Base-by-base conservation (phyloP, 2,113 vertebrate species). In the Plectropomus leopardus region DNA sequence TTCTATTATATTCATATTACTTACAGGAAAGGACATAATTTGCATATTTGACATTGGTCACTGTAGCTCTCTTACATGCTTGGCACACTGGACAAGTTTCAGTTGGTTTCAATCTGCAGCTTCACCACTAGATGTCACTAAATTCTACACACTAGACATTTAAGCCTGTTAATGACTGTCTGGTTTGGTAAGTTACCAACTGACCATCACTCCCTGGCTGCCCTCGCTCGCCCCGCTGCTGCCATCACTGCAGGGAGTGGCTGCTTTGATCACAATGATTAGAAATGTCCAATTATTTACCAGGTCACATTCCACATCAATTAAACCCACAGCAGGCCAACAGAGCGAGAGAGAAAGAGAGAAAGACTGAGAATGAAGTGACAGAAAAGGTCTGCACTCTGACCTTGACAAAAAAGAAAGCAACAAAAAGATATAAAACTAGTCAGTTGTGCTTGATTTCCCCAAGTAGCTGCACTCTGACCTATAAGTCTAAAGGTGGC, bases 201-300 rank as follows among this genome's bases (percentile, higher is more conserved):
- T 76, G 84, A 63, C 51, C 73, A 53, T 17, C 42, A 16, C 47
- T 34, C 50, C 50, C 48, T 40, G 57, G 23, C 30, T 58, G 60
- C 51, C 72, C 54, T 40, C 11, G 36, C 10, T 0, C 11, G 8
- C 36, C 36, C 83, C 16, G 21, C 36, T 40, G 57, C 76, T 69
- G 75, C 74, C 76, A 53, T 88, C 76, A 73, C 54, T 53, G 57
- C 75, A 34, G 60, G 60, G 75, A 87, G 86, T 45, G 51, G 40
- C 71, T 30, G 65, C 82, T 95, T 93, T 93, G 94, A 93, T 94
- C 90, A 84, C 75, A 76, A 28, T 88, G 76, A 93, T 92, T 92
- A 86, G 48, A 78, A 90, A 88, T 85, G 91, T 93, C 90, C 87
- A 91, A 87, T 92, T 93, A 94, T 95, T 94, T 92, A 91, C 87